Base-by-base conservation (phyloP, 2,797 vertebrate species). In the Hafferia zeledoni region DNA sequence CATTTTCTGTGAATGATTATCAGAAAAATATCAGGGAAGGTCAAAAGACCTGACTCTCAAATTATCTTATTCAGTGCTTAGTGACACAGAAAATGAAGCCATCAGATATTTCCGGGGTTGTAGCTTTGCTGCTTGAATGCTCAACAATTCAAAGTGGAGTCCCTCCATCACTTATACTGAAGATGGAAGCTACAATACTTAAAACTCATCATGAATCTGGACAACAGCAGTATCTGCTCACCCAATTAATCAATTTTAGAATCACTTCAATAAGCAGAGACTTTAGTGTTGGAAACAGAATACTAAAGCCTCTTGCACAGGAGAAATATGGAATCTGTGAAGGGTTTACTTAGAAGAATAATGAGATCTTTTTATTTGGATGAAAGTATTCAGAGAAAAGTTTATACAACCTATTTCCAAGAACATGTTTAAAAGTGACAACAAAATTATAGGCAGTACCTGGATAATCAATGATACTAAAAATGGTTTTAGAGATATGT, bases 11-110 rank as follows among this genome's bases (percentile, higher is more conserved):
- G 43, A 84, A 76, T 55, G 44, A 72, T 89, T 92, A 89, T 84
- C 49, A 75, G 57, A 83, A 85, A 96, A 90, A 30, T 78, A 83
- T 30, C 57, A 84, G 30, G 31, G 12, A 79, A 67, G 70, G 86
- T 90, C 90, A 89, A 85, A 91, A 84, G 50, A 90, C 47, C 83
- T 82, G 50, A 59, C 41, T 93, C 59, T 79, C 37, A 89, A 76
- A 92, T 87, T 83, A 55, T 81, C 39, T 89, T 89, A 57, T 44
- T 90, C 78, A 17, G 4, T 84, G 56, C 74, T 82, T 76, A 77
- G 67, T 90, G 78, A 87, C 70, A 80, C 49, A 68, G 75, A 84
- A 89, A 87, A 83, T 30, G 57, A 76, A 91, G 43, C 53, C 10
- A 4, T 72, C 69, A 76, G 57, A 43, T 39, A 59, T 79, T 87